Conservation (phyloP, 1,140 invertebrate species). For the Trachelipus rathkii region DNA sequence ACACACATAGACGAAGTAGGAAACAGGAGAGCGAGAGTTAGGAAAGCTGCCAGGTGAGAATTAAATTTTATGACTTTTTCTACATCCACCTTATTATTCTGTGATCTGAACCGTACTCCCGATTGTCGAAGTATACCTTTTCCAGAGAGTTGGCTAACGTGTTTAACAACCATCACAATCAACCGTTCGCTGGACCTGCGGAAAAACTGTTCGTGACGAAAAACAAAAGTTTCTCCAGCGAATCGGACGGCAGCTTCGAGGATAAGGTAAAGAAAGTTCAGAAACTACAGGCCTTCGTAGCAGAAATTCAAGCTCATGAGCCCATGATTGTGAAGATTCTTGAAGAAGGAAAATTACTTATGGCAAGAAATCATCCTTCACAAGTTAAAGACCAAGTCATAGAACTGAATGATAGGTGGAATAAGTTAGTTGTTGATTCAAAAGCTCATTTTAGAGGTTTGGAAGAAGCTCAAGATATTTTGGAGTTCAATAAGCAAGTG, state of each 20-base stretch:
- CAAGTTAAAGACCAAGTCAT: slow-evolving; percentile 71
- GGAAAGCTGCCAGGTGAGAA: slow-evolving; percentile 35
- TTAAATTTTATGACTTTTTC: neutral
- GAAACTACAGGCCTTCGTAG: slow-evolving; percentile 96
- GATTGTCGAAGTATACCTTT: no score
- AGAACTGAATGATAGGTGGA: slow-evolving; percentile 70
- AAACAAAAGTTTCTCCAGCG: slow-evolving; percentile 91
- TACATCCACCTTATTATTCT: neutral
- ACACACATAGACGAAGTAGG: slow-evolving; percentile 46
- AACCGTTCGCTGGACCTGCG: no score
- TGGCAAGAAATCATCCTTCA: slow-evolving; percentile 57
- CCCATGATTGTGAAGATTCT: slow-evolving; percentile 78
- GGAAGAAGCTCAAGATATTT: slow-evolving; percentile 93
- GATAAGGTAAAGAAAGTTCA: slow-evolving; percentile 85
- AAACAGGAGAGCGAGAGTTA: slow-evolving; percentile 34
- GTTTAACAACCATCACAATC: no score
- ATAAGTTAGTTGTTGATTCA: slow-evolving; percentile 71
- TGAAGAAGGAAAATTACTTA: slow-evolving; percentile 54
- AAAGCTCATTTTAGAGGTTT: slow-evolving; percentile 75
- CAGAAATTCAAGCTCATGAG: slow-evolving; percentile 85
- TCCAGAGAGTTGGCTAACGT: no score
- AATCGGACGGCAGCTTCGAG: no score
- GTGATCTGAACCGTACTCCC: no score
- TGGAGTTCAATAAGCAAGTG: slow-evolving; percentile 96
- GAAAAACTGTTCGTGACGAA: no score